Evolutionary conservation across 2,888 invertebrate species (phyloP).

Genomic region (Cryptocephalus primarius): DNA sequence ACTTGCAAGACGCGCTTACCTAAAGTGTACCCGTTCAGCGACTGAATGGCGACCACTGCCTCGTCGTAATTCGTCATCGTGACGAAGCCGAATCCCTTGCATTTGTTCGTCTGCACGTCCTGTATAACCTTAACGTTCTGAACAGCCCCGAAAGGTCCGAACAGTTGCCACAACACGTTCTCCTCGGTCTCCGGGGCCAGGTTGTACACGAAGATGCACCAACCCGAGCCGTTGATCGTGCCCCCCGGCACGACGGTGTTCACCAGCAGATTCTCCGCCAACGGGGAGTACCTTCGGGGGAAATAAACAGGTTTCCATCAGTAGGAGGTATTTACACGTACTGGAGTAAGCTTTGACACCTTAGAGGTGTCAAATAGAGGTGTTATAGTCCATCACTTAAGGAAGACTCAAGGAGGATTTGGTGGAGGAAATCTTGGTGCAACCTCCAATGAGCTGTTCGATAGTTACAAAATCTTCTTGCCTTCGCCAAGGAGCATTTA

Average conservation of each 20-base stretch:
- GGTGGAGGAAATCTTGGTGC: no score
- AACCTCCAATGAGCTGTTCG: no score
- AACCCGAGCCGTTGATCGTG: conserved; percentile 78
- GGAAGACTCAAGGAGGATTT: no score
- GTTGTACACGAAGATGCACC: conserved; percentile 91
- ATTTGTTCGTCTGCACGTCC: conserved; percentile 66
- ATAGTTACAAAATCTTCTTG: no score
- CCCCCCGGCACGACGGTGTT: conserved; percentile 77
- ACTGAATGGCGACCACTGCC: conserved; percentile 91
- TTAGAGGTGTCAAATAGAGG: no score
- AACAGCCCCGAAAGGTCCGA: conserved; percentile 95
- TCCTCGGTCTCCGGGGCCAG: conserved; percentile 87
- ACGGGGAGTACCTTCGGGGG: conserved; percentile 59
- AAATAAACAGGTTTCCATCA: no score
- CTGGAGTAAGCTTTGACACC: no score
- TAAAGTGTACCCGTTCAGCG: conserved; percentile 90
- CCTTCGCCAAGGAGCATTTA: no score
- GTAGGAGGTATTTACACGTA: no score
- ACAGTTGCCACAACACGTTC: conserved; percentile 85
- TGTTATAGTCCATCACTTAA: no score
- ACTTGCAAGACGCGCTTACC: conserved; percentile 94
- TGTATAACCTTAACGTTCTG: conserved; percentile 81
- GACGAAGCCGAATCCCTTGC: conserved; percentile 97
- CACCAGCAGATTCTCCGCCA: conserved; percentile 56
- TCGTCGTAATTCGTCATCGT: conserved; percentile 99